Conservation (phyloP, 2,888 invertebrate species). For the Resseliella maxima region DNA sequence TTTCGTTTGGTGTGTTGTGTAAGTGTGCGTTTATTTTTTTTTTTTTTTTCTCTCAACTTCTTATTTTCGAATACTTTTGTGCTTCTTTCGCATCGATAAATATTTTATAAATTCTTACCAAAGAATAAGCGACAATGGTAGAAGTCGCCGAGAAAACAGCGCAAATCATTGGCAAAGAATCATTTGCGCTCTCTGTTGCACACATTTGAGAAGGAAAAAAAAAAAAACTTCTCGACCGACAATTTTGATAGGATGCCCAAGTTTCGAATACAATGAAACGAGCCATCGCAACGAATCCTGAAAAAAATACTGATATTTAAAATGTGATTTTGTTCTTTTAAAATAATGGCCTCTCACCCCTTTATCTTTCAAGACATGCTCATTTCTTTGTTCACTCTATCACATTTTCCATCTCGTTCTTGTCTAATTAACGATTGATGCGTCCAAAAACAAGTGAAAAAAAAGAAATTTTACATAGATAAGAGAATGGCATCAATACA, state of each 20-base stretch:
- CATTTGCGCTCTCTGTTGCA: background rate
- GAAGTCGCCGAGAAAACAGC: background rate
- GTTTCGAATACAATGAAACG: conserved; percentile 1
- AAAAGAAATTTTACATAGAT: background rate
- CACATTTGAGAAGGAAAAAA: background rate
- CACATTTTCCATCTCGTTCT: background rate
- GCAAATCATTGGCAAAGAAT: conserved; percentile 37
- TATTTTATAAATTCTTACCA: conserved; percentile 58
- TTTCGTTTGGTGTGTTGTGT: background rate
- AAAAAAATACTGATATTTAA: conserved; percentile 54
- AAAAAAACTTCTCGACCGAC: conserved; percentile 29
- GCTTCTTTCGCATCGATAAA: conserved; percentile 57
- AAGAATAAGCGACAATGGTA: conserved; percentile 58
- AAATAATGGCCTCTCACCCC: conserved; percentile 51
- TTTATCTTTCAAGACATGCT: background rate
- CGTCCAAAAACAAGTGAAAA: background rate
- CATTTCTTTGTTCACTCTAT: conserved; percentile 40
- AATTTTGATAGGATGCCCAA: conserved; percentile 44
- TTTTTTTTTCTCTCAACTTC: background rate
- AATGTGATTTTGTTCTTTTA: conserved; percentile 53
- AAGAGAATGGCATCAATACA: background rate
- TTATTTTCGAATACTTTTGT: conserved; percentile 20
- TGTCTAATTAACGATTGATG: conserved; percentile 48
- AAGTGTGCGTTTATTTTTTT: background rate
- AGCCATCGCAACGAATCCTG: background rate